Evolutionary conservation across 2,113 vertebrate genomes (phyloP).

Genomic region (Bos taurus): DNA sequence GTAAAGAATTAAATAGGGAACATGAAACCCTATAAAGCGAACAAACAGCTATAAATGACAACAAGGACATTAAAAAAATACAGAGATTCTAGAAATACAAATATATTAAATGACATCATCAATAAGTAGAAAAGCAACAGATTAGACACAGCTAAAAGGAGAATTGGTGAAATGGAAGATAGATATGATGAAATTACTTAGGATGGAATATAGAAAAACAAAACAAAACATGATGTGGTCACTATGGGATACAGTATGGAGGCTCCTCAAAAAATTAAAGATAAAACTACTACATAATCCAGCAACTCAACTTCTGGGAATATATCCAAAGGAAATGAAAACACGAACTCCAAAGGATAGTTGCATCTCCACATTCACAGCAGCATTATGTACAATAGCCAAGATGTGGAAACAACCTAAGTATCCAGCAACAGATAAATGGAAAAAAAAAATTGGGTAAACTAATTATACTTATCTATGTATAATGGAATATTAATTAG

Average conservation of each 20-base stretch:
- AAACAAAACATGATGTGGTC: accelerated
- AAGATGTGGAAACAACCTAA: not conserved
- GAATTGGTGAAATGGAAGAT: not conserved
- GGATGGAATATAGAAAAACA: not conserved
- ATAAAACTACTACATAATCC: not conserved
- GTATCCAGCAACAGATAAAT: not conserved
- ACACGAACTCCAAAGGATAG: not conserved
- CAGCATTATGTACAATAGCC: not conserved
- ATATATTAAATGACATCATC: not conserved
- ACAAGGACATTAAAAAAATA: not conserved
- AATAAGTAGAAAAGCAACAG: not conserved
- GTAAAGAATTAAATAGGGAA: not conserved
- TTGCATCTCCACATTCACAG: not conserved
- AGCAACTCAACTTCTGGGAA: not conserved
- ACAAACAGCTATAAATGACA: not conserved
- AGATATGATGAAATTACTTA: not conserved
- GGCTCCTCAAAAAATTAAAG: not conserved
- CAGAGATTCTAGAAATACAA: not conserved
- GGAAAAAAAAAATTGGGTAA: not conserved
- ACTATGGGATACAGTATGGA: not conserved
- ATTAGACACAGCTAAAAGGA: not conserved
- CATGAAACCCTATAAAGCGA: not conserved
- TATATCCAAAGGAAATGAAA: not conserved
- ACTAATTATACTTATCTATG: too few relatives aligned
- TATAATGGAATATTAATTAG: not conserved